Conservation (phyloP, 2,888 invertebrate genomes). For the Drosophila pseudotakahashii region DNA sequence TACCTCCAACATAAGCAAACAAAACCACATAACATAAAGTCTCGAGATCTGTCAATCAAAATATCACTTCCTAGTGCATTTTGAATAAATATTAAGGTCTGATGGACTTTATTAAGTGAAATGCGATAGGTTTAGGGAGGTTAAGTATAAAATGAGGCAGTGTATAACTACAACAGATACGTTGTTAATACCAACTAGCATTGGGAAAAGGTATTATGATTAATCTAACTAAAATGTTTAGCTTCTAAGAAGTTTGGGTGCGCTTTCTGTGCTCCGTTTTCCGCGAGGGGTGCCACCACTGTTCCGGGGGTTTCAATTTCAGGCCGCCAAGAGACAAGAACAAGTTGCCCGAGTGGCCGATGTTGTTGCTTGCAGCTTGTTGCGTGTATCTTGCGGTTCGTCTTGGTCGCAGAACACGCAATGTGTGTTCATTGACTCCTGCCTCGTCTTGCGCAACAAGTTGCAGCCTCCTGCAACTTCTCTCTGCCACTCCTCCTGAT, state of each 20-base stretch:
- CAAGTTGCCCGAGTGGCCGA: slow-evolving; percentile 55
- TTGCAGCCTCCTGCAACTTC: slow-evolving; percentile 39
- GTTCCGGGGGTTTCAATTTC: slow-evolving; percentile 75
- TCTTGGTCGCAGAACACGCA: slow-evolving; percentile 64
- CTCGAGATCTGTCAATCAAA: neutral
- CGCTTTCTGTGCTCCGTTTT: neutral
- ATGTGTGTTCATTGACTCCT: slow-evolving; percentile 80
- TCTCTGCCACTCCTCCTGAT: slow-evolving; percentile 50
- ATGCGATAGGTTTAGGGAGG: slow-evolving; percentile 9
- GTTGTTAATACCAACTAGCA: too few relatives aligned
- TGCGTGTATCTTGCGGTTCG: slow-evolving; percentile 63
- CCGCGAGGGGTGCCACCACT: slow-evolving; percentile 27
- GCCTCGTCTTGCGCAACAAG: slow-evolving; percentile 42
- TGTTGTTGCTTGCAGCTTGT: slow-evolving; percentile 38
- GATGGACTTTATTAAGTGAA: slow-evolving; percentile 4
- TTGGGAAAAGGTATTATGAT: neutral
- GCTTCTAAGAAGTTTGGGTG: too few relatives aligned
- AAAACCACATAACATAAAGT: slow-evolving; percentile 1
- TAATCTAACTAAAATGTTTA: too few relatives aligned
- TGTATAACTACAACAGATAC: neutral
- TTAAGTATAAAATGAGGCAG: neutral
- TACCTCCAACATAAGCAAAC: neutral
- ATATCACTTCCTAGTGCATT: neutral
- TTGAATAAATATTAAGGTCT: neutral
- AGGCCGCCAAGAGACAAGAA: slow-evolving; percentile 57